phyloP scores from a whole-genome alignment of 2,113 vertebrate genomes.

The Scomber scombrus region DNA sequence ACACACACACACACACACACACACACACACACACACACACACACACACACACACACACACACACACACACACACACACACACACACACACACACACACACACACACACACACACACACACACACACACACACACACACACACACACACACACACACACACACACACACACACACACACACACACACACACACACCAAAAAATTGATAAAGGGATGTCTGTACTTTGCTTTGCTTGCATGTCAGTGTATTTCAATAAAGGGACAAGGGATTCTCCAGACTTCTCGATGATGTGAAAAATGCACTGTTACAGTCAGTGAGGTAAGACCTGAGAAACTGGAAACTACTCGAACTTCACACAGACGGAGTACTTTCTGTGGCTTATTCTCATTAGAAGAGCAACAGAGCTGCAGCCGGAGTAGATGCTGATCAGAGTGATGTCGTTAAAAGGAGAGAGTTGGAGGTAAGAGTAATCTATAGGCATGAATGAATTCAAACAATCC shows the following conservation, averaged over 20 bases:
- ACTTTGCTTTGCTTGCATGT: neutral
- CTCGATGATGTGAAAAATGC: constrained; percentile 18
- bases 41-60: too few relatives aligned
- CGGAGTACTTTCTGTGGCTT: constrained; percentile 3
- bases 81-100: too few relatives aligned
- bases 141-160: too few relatives aligned
- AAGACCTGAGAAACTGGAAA: constrained; percentile 27
- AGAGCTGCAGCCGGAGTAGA: constrained; percentile 24
- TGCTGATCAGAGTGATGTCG: constrained; percentile 15
- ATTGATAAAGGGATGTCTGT: neutral
- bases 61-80: too few relatives aligned
- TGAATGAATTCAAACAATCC: constrained; percentile 54
- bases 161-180: too few relatives aligned
- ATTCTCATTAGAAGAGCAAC: constrained; percentile 44
- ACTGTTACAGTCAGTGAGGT: constrained; percentile 4
- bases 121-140: too few relatives aligned
- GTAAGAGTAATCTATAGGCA: constrained; percentile 47
- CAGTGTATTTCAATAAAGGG: neutral
- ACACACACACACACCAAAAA: too few relatives aligned
- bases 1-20: too few relatives aligned
- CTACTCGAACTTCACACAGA: neutral
- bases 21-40: too few relatives aligned
- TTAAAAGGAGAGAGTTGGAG: constrained; percentile 46
- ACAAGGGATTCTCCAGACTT: constrained; percentile 7
- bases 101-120: too few relatives aligned